These are phyloP conservation scores for Meles meles DNA, from an alignment of 2,113 vertebrate genomes.

Conservation along the genomic window DNA sequence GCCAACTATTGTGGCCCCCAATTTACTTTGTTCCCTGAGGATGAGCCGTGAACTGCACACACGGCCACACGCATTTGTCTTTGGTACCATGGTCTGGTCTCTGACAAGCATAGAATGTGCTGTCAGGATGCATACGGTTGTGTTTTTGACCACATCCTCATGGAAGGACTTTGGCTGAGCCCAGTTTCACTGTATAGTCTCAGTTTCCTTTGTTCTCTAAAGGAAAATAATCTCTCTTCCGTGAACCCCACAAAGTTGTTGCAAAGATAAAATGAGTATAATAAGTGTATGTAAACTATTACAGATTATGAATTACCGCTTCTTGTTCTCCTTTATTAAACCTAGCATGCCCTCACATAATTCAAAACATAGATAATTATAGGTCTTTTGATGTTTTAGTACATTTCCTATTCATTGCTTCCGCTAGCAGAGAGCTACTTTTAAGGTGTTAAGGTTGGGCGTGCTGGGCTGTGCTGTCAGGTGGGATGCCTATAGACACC, in stretches of 20 bases:
- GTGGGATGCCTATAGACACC: not conserved
- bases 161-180: not conserved
- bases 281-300: not conserved
- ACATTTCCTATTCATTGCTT: not conserved
- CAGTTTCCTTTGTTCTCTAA: not conserved
- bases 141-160: not conserved
- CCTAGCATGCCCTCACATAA: not conserved
- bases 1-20: not conserved
- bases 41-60: not conserved
- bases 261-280: not conserved
- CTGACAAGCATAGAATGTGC: rapidly evolving
- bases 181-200: not conserved
- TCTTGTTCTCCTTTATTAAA: not conserved
- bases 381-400: not conserved
- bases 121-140: not conserved
- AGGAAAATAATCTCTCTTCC: not conserved
- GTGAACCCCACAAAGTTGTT: not conserved
- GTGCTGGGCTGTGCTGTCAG: not conserved
- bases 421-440: not conserved
- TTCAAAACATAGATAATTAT: not conserved
- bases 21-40: not conserved
- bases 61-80: rapidly evolving
- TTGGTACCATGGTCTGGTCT: not conserved
- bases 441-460: not conserved
- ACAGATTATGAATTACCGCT: not conserved